Base-by-base conservation (phyloP, 2,113 vertebrate genomes). In the Asarcornis scutulata region DNA sequence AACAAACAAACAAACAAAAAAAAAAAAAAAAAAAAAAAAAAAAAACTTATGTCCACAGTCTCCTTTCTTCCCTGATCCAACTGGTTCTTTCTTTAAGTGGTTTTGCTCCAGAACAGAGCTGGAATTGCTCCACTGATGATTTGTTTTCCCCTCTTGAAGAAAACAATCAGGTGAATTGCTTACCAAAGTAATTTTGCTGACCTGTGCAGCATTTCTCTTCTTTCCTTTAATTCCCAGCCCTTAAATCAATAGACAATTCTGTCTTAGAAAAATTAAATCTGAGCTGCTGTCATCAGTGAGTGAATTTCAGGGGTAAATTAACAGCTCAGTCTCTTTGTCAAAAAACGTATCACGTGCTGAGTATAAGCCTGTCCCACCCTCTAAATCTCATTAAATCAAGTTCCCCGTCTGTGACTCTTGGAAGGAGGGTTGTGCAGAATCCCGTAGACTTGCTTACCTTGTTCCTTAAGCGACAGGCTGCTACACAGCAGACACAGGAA, bases 401-500 rank as follows among this genome's bases (percentile, higher is more conserved):
- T 42, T 85, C 18, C 27, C 15, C 3, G 44, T 21, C 66, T 26
- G 66, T 25, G 46, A 56, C 56, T 36, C 69, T 91, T 46, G 38
- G 40, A 55, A 62, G 34, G 42, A 83, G 3, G 4, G 7, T 40
- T 75, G n/a, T 82, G 48, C 44, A 81, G 75, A 71, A 80, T 77
- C 42, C 86, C 34, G 16, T 22, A 34, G 21, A 55, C 36, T 64
- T 59, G 17, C 96, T 97, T 83, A 98, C 98, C 98, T 94, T 97
- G 76, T 88, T 97, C 86, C 88, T 96, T 87, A 98, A 56, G 94
- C 89, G 96, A 78, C 85, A 97, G 27, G 48, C 62, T 81, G 90
- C 36, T 21, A 83, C 23, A 59, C 85, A 98, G 79, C 87, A 96
- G 40, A 97, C 46, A 86, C 81, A 97, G 42, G 7, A 79, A 63